Base-by-base conservation (phyloP, 1,140 invertebrate genomes). In the Latrodectus geometricus region DNA sequence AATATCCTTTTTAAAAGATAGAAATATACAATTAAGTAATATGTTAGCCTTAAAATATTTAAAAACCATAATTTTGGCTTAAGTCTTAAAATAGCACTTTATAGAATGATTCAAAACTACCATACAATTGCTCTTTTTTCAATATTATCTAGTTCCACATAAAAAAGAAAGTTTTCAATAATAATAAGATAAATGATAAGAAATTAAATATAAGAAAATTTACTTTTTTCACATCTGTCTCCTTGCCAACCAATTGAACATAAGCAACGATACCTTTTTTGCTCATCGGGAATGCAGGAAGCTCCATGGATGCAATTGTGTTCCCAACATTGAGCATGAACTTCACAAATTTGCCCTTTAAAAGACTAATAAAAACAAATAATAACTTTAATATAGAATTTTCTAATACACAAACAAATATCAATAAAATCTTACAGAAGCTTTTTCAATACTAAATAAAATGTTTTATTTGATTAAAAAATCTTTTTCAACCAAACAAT, bases 221-320 rank as follows among this genome's bases (percentile, higher is more conserved):
- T 83, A 87, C 86, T 79, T 21, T 23, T 65, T 77, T 87, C 79
- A 87, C 86, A 87, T 65, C 49, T 52, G 9, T 76, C 66, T 48
- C 86, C 86, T 77, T 69, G 50, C 86, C 86, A 87, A 14, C 86
- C 86, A 76, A 87, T 81, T 15, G 86, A 52, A 72, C 86, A 87
- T 17, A 81, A n/a, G 72, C 86, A 87, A 49, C 23, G 48, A 68
- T 84, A 56, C 14, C 12, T 56, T n/a, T 15, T 23, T 12, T 66
- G 5, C 15, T 20, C 23, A 78, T 54, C 15, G 5, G 86, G 86
- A 21, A 82, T 52, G 56, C 86, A 87, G 21, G 86, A 68, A 48
- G 77, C 48, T 21, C 86, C 86, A 83, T 87, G 78, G 9, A 81
- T 49, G 48, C 86, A 87, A 17, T 48, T 78, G 17, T 87, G 86